Evolutionary conservation across 2,113 vertebrate genomes (phyloP).

Genomic region (Helogale parvula): DNA sequence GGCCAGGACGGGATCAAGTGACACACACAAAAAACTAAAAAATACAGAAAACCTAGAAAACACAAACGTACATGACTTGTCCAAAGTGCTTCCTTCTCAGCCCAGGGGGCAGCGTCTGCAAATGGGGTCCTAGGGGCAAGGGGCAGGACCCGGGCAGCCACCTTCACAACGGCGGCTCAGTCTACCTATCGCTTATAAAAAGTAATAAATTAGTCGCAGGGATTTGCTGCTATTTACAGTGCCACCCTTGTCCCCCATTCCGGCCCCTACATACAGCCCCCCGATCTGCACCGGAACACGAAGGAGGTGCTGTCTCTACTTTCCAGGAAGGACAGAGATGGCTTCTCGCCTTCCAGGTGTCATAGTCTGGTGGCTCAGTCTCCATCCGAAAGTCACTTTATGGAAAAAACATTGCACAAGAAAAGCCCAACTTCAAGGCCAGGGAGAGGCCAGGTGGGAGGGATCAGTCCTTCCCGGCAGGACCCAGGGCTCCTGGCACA

Average conservation of each 20-base stretch:
- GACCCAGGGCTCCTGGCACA: slow-evolving; percentile 34
- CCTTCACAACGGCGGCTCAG: background rate
- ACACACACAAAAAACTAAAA: background rate
- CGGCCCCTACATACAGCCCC: background rate
- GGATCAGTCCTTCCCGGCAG: background rate
- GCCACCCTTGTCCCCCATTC: background rate
- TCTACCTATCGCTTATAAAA: slow-evolving; percentile 83
- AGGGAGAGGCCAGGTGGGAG: background rate
- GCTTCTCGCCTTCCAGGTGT: background rate
- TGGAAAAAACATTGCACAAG: background rate
- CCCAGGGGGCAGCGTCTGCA: background rate
- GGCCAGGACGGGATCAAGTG: background rate
- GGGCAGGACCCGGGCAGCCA: background rate
- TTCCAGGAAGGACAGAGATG: slow-evolving; percentile 19
- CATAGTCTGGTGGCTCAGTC: background rate
- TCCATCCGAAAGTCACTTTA: background rate
- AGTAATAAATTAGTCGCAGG: slow-evolving; percentile 90
- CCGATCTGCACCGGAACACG: slow-evolving; percentile 66
- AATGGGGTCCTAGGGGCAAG: background rate
- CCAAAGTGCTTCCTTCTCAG: slow-evolving; percentile 56
- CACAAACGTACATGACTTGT: background rate
- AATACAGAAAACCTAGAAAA: slow-evolving; percentile 17
- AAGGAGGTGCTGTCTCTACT: slow-evolving; percentile 50
- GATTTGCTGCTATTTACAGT: slow-evolving; percentile 83
- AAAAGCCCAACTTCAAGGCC: background rate